These are phyloP conservation scores for Xylocopa sonorina DNA, from an alignment of 1,140 invertebrate genomes.

Conservation along the genomic window DNA sequence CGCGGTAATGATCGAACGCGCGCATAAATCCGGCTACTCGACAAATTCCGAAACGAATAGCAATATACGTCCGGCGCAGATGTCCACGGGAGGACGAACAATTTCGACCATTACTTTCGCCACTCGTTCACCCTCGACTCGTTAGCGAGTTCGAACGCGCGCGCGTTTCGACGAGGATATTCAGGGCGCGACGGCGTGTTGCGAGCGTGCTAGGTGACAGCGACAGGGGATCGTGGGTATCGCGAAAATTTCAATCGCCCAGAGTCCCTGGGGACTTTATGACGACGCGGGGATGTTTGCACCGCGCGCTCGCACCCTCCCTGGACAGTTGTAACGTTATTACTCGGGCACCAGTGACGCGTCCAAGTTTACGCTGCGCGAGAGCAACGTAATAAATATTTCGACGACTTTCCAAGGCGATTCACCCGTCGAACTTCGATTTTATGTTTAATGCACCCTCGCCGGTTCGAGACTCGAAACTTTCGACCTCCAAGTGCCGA, in stretches of 20 bases:
- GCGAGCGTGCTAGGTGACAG: background rate
- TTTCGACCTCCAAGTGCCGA: background rate
- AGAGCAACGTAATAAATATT: background rate
- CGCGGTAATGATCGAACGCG: background rate
- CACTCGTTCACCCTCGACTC: background rate
- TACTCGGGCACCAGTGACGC: background rate
- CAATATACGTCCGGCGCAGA: background rate
- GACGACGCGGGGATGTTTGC: background rate
- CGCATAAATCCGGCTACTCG: background rate
- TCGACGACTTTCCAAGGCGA: no score
- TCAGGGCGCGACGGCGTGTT: no score
- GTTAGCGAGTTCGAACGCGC: background rate
- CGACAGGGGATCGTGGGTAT: background rate
- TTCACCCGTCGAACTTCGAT: no score
- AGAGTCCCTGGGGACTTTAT: background rate
- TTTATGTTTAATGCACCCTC: no score
- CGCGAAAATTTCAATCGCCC: slow-evolving; percentile 4
- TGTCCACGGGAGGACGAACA: background rate
- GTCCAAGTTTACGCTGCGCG: background rate
- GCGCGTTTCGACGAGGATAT: background rate
- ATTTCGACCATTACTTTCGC: slow-evolving; percentile 1
- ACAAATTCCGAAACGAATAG: background rate
- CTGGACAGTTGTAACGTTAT: background rate
- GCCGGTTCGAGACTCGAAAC: no score
- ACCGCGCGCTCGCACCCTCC: background rate